Conservation (phyloP, 2,797 vertebrate genomes). For the Tiaroga cobitis region DNA sequence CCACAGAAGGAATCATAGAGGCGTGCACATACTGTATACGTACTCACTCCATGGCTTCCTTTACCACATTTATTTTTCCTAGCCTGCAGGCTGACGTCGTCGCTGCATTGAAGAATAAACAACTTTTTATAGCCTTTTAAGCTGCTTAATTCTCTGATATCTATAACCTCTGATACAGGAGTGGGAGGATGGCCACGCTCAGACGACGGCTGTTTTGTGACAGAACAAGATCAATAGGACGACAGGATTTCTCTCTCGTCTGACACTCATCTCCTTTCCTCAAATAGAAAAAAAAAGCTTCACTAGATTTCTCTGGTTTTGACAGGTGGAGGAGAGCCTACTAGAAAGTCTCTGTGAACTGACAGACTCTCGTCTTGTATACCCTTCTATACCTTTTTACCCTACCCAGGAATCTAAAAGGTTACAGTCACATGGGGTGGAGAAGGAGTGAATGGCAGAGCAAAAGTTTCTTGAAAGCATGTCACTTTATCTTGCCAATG, state of each 20-base stretch:
- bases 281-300: not conserved
- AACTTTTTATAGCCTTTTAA: conserved; percentile 35
- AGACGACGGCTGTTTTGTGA: conserved; percentile 28
- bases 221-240: conserved; percentile 52
- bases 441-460: conserved; percentile 11
- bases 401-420: conserved; percentile 29
- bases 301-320: conserved; percentile 16
- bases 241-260: conserved; percentile 39
- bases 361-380: conserved; percentile 25
- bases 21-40: not conserved
- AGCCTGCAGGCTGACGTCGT: conserved; percentile 18
- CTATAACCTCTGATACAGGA: conserved; percentile 42
- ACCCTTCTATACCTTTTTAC: not conserved
- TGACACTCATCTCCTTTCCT: conserved; percentile 30
- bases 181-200: conserved; percentile 21
- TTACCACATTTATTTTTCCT: not conserved
- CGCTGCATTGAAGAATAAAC: conserved; percentile 50
- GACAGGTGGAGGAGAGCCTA: conserved; percentile 34
- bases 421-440: conserved; percentile 30
- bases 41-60: not conserved
- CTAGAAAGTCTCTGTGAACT: conserved; percentile 38
- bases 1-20: conserved; percentile 50
- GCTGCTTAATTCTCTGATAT: conserved; percentile 52
- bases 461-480: conserved; percentile 33
- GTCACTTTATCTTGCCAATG: conserved; percentile 48